phyloP scores from a whole-genome alignment of 2,888 invertebrate genomes.

The Microplitis deprimator region DNA sequence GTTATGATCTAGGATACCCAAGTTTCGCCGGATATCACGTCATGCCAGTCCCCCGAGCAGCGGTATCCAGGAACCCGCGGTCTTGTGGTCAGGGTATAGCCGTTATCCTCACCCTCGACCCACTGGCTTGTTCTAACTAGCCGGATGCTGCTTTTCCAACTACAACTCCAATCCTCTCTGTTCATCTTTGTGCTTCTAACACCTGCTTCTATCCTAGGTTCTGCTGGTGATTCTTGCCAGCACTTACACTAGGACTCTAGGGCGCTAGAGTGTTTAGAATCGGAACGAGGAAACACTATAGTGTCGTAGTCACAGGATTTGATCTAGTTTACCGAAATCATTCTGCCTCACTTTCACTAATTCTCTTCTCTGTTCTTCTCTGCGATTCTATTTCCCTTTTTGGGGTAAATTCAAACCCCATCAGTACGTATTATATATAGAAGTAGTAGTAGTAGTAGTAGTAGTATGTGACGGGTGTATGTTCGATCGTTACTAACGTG shows the following conservation, averaged over 20 bases:
- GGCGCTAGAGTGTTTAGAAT: not conserved
- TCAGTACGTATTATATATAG: too few relatives aligned
- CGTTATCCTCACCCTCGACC: constrained; percentile 28
- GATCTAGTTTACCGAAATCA: constrained; percentile 8
- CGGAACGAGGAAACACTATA: too few relatives aligned
- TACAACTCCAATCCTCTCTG: constrained; percentile 12
- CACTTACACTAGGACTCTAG: too few relatives aligned
- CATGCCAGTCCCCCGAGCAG: constrained; percentile 9
- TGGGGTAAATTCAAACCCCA: too few relatives aligned
- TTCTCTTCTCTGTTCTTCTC: constrained; percentile 19
- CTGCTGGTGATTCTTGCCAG: too few relatives aligned
- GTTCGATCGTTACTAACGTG: constrained; percentile 11
- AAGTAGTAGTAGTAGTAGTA: too few relatives aligned
- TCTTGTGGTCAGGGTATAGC: constrained; percentile 42
- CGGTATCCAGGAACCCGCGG: constrained; percentile 36
- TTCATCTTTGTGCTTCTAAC: not conserved
- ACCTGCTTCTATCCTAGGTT: not conserved
- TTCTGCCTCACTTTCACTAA: not conserved
- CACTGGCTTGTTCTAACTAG: constrained; percentile 16
- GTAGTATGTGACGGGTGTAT: not conserved
- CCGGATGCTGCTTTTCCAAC: constrained; percentile 19
- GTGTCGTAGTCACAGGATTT: not conserved
- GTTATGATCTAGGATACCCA: constrained; percentile 39
- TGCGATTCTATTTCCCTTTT: not conserved
- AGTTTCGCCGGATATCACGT: constrained; percentile 41